A percentile compares a stretch with the other conserved stretches of the same genome.
These are phyloP conservation scores for Drosophila watanabei DNA, from an alignment of 1,140 invertebrate genomes.

Conservation along the genomic window DNA sequence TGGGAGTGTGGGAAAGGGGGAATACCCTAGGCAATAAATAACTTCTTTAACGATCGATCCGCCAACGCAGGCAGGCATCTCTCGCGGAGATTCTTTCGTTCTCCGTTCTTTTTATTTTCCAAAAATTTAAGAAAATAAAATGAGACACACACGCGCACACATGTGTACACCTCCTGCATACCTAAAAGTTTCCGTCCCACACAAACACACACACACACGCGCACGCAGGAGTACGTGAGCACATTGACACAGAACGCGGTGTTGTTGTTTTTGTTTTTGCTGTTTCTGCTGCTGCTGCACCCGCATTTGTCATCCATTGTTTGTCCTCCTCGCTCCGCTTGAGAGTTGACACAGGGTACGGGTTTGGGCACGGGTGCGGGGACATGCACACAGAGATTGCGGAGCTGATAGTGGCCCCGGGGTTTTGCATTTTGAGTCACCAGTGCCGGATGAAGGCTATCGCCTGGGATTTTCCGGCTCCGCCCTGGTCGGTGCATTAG, in stretches of 20 bases:
- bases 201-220: slow-evolving; percentile 22
- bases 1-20: slow-evolving; percentile 16
- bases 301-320: slow-evolving; percentile 66
- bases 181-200: slow-evolving; percentile 45
- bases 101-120: slow-evolving; percentile 7
- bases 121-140: slow-evolving; percentile 42
- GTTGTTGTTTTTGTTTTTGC: slow-evolving; percentile 21
- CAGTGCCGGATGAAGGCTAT: slow-evolving; percentile 13
- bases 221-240: slow-evolving; percentile 30
- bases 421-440: slow-evolving; percentile 71
- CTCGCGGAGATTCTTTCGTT: slow-evolving; percentile 11
- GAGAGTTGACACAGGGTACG: slow-evolving; percentile 48
- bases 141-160: slow-evolving; percentile 45
- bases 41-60: slow-evolving; percentile 51
- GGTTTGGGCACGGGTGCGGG: not conserved
- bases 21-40: slow-evolving; percentile 54
- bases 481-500: slow-evolving; percentile 9
- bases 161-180: slow-evolving; percentile 41
- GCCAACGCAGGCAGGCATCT: slow-evolving; percentile 32
- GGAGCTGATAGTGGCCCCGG: slow-evolving; percentile 62
- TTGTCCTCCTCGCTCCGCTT: slow-evolving; percentile 57
- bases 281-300: slow-evolving; percentile 37
- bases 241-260: slow-evolving; percentile 61
- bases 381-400: slow-evolving; percentile 55
- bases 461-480: slow-evolving; percentile 9